These are phyloP conservation scores for Odontophorus gujanensis DNA, from an alignment of 2,113 vertebrate genomes.

Conservation along the genomic window DNA sequence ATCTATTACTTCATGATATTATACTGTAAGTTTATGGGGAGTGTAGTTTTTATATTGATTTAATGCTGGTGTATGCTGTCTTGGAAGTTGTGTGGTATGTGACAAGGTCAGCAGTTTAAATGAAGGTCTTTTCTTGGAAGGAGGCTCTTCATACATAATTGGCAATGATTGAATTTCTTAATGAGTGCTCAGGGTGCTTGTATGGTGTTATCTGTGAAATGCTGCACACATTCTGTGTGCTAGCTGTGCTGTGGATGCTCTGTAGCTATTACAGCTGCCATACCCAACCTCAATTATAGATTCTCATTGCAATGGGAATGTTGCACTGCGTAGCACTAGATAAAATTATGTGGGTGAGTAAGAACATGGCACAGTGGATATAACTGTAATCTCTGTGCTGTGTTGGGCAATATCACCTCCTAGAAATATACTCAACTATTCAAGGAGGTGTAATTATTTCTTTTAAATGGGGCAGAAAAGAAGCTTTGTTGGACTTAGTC, in stretches of 20 bases:
- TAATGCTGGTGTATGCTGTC: background rate
- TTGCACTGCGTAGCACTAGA: rapidly evolving
- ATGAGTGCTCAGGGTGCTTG: background rate
- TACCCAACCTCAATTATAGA: background rate
- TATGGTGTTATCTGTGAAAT: background rate
- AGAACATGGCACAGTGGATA: too few relatives aligned
- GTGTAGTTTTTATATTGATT: background rate
- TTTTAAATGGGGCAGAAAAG: background rate
- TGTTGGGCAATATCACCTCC: background rate
- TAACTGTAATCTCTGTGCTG: background rate
- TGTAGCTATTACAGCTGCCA: background rate
- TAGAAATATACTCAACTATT: background rate
- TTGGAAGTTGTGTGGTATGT: background rate
- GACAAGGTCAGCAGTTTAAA: background rate
- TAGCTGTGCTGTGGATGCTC: background rate
- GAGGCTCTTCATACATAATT: background rate
- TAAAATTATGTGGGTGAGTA: background rate
- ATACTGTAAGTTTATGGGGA: too few relatives aligned
- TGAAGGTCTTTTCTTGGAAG: background rate
- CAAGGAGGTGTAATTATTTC: background rate
- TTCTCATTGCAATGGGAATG: background rate
- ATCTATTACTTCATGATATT: background rate
- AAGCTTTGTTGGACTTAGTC: background rate
- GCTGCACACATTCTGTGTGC: background rate
- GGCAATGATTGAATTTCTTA: background rate